Base-by-base conservation (phyloP, 2,113 vertebrate genomes). In the Phyllostomus hastatus region DNA sequence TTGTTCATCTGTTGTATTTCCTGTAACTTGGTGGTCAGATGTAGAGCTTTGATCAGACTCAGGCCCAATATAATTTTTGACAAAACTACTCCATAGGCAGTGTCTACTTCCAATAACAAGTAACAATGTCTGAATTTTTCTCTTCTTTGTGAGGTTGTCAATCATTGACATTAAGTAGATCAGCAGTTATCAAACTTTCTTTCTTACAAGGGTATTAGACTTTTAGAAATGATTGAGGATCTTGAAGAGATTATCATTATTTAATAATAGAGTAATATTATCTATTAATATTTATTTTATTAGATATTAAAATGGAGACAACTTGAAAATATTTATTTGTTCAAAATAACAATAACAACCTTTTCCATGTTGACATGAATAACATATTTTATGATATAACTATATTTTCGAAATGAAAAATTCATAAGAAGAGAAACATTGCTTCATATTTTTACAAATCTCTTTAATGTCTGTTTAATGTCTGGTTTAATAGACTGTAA, bases 381-480 rank as follows among this genome's bases (percentile, higher is more conserved):
- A 35, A 41, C 4, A 38, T 48, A 52, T 59, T 90, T 95, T 33
- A 52, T 64, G 28, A 72, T 76, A 92, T 52, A 91, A 72, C 66
- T 85, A 7, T 64, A 66, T 86, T 86, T 94, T 69, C 26, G 92
- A 95, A 92, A 26, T 57, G 67, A 90, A 94, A 73, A 80, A 33
- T 73, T 88, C n/a, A 8, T 48, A 76, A 76, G 66, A 91, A 48
- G 20, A 43, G 52, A 16, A 59, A 15, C 50, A 80, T 28, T 64
- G 26, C 95, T 88, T 79, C 26, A 64, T 19, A 70, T 90, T 87
- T 93, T 89, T 83, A 64, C 17, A 85, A 73, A 26, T 72, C 31
- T 72, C 41, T 69, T 92, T 88, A 83, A 11, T 24, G 33, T 50
- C 46, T 92, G 24, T 69, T 92, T 88, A 83, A 11, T 24, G 33